Evolutionary conservation across 2,888 invertebrate genomes (phyloP).

Genomic region (Eledone cirrhosa): DNA sequence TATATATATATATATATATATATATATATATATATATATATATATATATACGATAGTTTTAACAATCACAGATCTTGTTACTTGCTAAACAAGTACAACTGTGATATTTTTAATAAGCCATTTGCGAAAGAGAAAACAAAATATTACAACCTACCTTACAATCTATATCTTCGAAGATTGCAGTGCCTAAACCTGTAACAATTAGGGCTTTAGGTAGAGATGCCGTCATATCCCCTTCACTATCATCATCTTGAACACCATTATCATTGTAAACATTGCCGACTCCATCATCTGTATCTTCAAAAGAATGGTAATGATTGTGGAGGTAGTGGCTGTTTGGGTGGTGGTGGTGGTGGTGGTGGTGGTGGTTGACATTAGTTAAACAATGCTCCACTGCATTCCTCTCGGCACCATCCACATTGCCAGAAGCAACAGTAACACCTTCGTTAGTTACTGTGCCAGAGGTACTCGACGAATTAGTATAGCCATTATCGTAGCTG

Average conservation of each 20-base stretch:
- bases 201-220: slow-evolving; percentile 54
- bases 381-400: too few relatives aligned
- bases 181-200: slow-evolving; percentile 55
- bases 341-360: too few relatives aligned
- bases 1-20: too few relatives aligned
- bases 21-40: too few relatives aligned
- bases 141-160: slow-evolving; percentile 47
- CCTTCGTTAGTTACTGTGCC: neutral
- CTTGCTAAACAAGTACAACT: neutral
- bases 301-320: neutral
- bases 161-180: slow-evolving; percentile 52
- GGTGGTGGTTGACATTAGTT: too few relatives aligned
- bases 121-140: neutral
- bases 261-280: neutral
- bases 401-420: too few relatives aligned
- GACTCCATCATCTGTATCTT: neutral
- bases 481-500: too few relatives aligned
- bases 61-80: neutral
- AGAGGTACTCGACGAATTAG: neutral
- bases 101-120: neutral
- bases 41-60: too few relatives aligned
- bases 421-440: too few relatives aligned
- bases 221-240: neutral
- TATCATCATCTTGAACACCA: neutral
- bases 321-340: too few relatives aligned